These are phyloP conservation scores for Pelodiscus sinensis DNA, from an alignment of 2,113 vertebrate genomes.

Conservation along the genomic window DNA sequence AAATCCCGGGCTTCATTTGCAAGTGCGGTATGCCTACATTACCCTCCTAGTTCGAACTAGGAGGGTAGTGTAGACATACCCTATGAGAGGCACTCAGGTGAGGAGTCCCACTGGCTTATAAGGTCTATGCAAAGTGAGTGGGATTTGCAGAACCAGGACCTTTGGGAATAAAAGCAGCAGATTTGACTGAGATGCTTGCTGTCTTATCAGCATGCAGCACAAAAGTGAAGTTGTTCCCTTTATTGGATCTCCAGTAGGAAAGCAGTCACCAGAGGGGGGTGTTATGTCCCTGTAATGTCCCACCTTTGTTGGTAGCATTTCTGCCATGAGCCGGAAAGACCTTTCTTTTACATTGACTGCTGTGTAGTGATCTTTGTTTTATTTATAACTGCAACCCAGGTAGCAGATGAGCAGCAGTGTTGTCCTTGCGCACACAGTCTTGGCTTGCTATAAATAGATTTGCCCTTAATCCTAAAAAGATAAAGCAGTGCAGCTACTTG, in stretches of 20 bases:
- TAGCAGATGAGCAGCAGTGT: not conserved
- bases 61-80: too few species aligned
- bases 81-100: not conserved
- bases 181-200: accelerated
- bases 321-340: not conserved
- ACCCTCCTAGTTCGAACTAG: too few species aligned
- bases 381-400: not conserved
- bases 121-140: not conserved
- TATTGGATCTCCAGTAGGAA: not conserved
- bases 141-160: not conserved
- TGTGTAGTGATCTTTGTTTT: not conserved
- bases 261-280: accelerated
- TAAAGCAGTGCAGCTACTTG: not conserved
- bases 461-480: slow-evolving; percentile 29
- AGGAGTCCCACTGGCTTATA: accelerated
- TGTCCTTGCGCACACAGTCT: not conserved
- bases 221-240: accelerated
- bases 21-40: too few species aligned
- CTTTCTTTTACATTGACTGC: not conserved
- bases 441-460: not conserved
- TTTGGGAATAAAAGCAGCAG: accelerated
- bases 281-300: accelerated
- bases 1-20: too few species aligned
- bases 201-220: not conserved
- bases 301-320: not conserved